phyloP scores from a whole-genome alignment of 2,113 vertebrate genomes.

The Pluvianellus socialis region DNA sequence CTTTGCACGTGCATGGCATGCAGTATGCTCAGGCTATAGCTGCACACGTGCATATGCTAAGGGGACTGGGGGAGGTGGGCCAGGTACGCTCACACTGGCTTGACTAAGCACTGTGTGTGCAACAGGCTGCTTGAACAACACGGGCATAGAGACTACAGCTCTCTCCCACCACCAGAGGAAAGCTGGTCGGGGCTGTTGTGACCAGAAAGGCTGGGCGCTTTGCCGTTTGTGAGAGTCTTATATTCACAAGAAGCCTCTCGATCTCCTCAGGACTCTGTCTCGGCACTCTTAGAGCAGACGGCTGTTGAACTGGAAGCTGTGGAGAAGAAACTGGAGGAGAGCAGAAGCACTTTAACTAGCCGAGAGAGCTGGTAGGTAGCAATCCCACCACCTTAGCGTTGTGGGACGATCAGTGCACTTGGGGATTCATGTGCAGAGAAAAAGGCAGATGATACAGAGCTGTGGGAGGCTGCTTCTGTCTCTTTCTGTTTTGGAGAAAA shows the following conservation, averaged over 20 bases:
- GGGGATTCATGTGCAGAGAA: neutral
- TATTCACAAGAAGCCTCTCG: neutral
- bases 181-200: neutral
- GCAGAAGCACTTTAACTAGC: slow-evolving; percentile 62
- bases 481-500: neutral
- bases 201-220: neutral
- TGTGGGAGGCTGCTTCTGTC: neutral
- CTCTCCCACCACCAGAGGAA: neutral
- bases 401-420: neutral
- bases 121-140: neutral
- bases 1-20: neutral
- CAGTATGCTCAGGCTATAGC: neutral
- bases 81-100: neutral
- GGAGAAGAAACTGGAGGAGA: slow-evolving; percentile 72
- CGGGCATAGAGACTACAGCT: neutral
- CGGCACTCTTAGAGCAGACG: slow-evolving; percentile 79
- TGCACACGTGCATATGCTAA: neutral
- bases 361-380: slow-evolving; percentile 81
- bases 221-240: neutral
- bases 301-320: slow-evolving; percentile 77
- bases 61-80: neutral
- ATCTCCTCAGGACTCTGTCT: slow-evolving; percentile 77
- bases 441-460: neutral
- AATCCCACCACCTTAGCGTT: neutral
- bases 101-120: neutral